Base-by-base conservation (phyloP, 1,140 invertebrate species). In the Berghia stephanieae region DNA sequence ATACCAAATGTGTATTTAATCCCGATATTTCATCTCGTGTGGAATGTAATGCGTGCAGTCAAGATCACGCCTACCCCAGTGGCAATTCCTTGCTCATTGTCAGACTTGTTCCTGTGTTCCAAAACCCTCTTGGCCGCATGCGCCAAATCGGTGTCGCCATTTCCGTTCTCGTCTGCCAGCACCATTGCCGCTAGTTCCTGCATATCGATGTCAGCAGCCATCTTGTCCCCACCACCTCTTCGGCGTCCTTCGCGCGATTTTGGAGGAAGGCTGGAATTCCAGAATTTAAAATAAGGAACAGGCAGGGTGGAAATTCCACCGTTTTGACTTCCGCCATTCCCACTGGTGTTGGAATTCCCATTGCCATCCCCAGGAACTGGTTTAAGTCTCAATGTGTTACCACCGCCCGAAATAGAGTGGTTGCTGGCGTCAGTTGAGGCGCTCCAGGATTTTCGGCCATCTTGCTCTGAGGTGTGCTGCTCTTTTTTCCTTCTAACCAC, bases 261-360 rank as follows among this genome's bases (percentile, higher is more conserved):
- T 6, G 73, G 40, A 1, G 73, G 73, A 2, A 76, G 21, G 18
- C 73, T 71, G 46, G 69, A 60, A 42, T 66, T 76, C 78, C 78
- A 79, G 72, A 79, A 79, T 27, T 76, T 79, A 52, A 76, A 79
- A 66, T 76, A 79, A 6, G 78, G 74, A 52, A 63, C 67, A n/a
- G 78, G 49, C 68, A 49, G 42, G 31, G 68, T 2, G 13, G 63
- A 31, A 21, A 44, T 34, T 38, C 38, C 49, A 21, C 49, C 57
- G 4, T 21, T 18, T n/a, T 24, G 43, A 24, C 2, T 38, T 36
- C 27, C 31, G 40, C 13, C 31, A n/a, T 2, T 24, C 66, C 42
- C 75, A 36, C 3, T 70, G 42, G 18, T 66, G 60, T 8, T 6
- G n/a, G 3, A 13, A 8, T 31, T 24, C 18, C 68, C 68, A 46